Evolutionary conservation across 2,797 vertebrate species (phyloP), one percentile per base, ranked within the genome.

Genomic region (Sphaeramia orbicularis): DNA sequence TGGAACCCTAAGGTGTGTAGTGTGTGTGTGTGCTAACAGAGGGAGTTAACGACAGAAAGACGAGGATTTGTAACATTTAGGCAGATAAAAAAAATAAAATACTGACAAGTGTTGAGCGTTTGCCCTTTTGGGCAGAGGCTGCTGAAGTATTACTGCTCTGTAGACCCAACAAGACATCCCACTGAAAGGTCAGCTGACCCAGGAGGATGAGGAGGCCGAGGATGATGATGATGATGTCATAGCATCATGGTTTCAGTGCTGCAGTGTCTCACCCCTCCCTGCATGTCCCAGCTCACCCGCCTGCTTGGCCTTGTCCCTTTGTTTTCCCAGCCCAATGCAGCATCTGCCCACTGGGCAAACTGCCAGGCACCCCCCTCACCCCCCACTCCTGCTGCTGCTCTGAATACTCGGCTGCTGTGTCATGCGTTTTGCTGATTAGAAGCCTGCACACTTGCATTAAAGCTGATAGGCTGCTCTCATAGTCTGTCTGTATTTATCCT

Each of bases 1-100:
- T 99, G 97, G 97, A 97, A 89, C 60, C 95, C 98, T n/a, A 95
- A 96, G 96, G 98, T 99, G 21, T 60, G 84, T 73, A 64, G 7
- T 24, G 15, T 57, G 48, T 70, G 16, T 4, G 40, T 42, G 44
- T 35, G 27, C 14, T 30, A 57, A 51, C 10, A 5, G 43, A 60
- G 6, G 14, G 9, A 56, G 59, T 10, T 30, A 44, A 38, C 38
- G 35, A 40, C 45, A 51, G 12, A 47, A 55, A 18, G 32, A 37
- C 7, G 7, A 30, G 27, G 27, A 30, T 30, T 30, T 30, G 27
- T 30, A 30, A 30, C 7, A 30, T 30, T 54, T 7, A 36, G 8
- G 37, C 44, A 5, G 54, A 59, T 18, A 4, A 40, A 59, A 42
- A 30, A 40, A 55, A 44, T 4, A 12, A 15, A 37, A 32, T 50